Base-by-base conservation (phyloP, 92 coral and sea anemone species). In the Hydrozoanthus gracilis region DNA sequence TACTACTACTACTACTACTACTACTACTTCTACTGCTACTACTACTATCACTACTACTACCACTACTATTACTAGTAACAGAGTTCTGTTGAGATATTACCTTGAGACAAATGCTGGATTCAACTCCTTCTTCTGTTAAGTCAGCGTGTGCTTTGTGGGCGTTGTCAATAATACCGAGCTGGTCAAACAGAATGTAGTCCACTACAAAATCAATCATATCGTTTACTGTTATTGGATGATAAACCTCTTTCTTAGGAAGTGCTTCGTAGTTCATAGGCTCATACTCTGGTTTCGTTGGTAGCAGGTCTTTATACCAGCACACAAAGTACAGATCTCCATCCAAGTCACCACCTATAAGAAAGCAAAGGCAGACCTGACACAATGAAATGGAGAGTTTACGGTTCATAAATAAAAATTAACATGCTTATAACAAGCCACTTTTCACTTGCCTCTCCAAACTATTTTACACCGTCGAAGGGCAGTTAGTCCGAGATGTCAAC, bases 281-380 rank as follows among this genome's bases (percentile, higher is more conserved):
- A 50, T 84, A 86, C 14, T 91, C 89, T 12, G 87, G 85, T 70
- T 86, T 90, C 7, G 74, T 89, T 45, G 93, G 94, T 51, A 91
- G 55, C 77, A 97, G 93, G 45, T 93, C 89, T 79, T 97, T 85
- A 78, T 90, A 86, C 99, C 99, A 97, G 85, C 94, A 93, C 46
- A 97, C 99, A 61, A 93, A 97, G 88, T 97, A 97, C 84, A 97
- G 88, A 86, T 97, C 99, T 3, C 99, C 99, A 79, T 97, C 99
- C 16, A 97, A 95, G 66, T 97, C 99, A 49, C 99, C 99, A 1
- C 99, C 99, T 97, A 18, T 18, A 27, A 15, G 44, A 68, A 68
- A 27, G 39, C 39, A 27, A 27, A 27, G 39, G 2, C 39, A 27
- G 39, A 27, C 39, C 39, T 27, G 39, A 27, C 39, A 27, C 39